A percentile compares a stretch with the other conserved stretches of the same genome.
Evolutionary conservation across 2,888 invertebrate genomes (phyloP).

Genomic region (Hyppa rectilinea): DNA sequence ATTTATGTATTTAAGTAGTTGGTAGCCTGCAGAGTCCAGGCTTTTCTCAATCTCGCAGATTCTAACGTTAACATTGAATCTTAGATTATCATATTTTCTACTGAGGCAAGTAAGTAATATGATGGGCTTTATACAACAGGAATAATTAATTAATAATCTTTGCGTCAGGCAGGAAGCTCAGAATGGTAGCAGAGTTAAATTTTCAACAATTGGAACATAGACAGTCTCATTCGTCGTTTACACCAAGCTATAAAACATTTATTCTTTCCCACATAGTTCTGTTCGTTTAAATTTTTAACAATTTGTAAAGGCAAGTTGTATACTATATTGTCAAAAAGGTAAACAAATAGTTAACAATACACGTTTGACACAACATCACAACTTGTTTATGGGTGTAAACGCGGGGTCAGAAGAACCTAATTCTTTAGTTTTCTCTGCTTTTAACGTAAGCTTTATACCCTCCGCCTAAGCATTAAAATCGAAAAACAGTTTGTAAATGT

Average conservation of each 20-base stretch:
- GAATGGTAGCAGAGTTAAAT: background rate
- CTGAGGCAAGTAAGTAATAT: background rate
- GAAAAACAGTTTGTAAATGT: conserved; percentile 42
- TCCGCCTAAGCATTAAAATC: background rate
- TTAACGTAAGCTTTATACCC: conserved; percentile 4
- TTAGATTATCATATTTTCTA: conserved; percentile 24
- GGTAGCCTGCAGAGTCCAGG: background rate
- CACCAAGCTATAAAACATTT: background rate
- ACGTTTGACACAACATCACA: background rate
- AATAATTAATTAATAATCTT: conserved; percentile 18
- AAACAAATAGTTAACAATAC: background rate
- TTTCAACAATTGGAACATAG: background rate
- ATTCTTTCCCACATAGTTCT: too few relatives aligned
- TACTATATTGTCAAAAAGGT: background rate
- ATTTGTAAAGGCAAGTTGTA: background rate
- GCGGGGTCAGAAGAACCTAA: background rate
- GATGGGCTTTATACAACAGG: conserved; percentile 25
- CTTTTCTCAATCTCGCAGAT: background rate
- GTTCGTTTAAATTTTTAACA: background rate
- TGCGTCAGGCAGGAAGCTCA: conserved; percentile 11
- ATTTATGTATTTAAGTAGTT: background rate
- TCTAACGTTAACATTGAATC: background rate
- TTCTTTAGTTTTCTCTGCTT: background rate
- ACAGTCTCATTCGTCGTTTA: background rate
- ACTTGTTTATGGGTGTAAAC: background rate